Percentiles rank a stretch among this genome's conserved stretches.
Conservation (phyloP, 1,140 invertebrate genomes). For the Luehdorfia chinensis region DNA sequence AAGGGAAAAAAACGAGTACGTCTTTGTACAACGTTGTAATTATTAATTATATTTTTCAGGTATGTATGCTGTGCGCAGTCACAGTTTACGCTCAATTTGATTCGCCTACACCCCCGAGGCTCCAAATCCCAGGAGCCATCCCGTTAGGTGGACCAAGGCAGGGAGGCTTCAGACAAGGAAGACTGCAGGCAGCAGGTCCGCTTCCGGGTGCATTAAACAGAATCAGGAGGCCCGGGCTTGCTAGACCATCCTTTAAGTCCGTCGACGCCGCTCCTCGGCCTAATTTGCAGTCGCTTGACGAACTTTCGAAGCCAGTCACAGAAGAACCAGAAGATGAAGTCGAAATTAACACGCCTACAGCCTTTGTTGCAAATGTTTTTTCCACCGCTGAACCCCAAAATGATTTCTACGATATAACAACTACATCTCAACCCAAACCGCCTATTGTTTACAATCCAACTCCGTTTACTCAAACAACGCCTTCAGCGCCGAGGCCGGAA, state of each 20-base stretch:
- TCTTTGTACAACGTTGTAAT: too few relatives aligned
- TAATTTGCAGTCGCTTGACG: constrained; percentile 74
- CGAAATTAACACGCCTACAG: constrained; percentile 67
- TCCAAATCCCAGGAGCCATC: constrained; percentile 81
- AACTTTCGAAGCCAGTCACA: constrained; percentile 76
- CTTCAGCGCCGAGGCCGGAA: constrained; percentile 49
- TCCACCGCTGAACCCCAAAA: constrained; percentile 66
- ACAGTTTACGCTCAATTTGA: constrained; percentile 74
- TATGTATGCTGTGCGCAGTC: constrained; percentile 67
- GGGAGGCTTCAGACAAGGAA: constrained; percentile 66
- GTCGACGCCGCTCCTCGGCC: constrained; percentile 69
- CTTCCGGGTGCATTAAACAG: constrained; percentile 50
- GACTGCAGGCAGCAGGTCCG: constrained; percentile 41
- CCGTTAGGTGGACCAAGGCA: constrained; percentile 53
- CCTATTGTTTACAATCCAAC: constrained; percentile 57
- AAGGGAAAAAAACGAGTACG: too few relatives aligned
- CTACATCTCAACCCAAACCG: constrained; percentile 69
- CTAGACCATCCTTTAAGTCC: constrained; percentile 76
- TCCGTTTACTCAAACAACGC: constrained; percentile 56
- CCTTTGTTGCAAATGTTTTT: constrained; percentile 51
- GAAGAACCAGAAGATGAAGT: constrained; percentile 78
- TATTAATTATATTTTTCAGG: constrained; percentile 62
- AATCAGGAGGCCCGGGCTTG: constrained; percentile 71
- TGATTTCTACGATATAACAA: constrained; percentile 65
- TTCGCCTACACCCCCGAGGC: constrained; percentile 71